Evolutionary conservation across 2,113 vertebrate species (phyloP), one percentile per base, ranked within the genome.

Genomic region (Podarcis muralis): DNA sequence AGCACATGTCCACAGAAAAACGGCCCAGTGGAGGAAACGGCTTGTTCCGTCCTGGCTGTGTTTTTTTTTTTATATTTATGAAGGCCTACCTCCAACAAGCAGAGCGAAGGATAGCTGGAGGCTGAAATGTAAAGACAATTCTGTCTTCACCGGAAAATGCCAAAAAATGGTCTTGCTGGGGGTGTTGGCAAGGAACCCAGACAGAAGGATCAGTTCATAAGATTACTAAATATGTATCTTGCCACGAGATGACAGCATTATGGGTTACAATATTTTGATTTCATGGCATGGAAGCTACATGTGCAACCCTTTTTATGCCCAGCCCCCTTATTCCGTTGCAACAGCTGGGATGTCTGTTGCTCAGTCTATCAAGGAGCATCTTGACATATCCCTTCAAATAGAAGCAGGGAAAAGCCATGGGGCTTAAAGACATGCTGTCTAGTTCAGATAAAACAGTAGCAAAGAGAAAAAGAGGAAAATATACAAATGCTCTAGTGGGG

Each of bases 381-480:
- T 86, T 80, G 76, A 87, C 40, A 80, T 57, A 71, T 69, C 27
- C 85, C 30, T 87, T 87, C 40, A 80, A 69, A 69, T 27, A 80
- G 76, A 87, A 87, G 62, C 75, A 86, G 59, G 59, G 18, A 25
- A 37, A 66, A 81, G n/a, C 32, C 78, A 81, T n/a, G 78, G 48
- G 32, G 65, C 43, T 57, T 87, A 87, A 87, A 80, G 85, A 72
- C 48, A 87, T 87, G 72, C 78, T 87, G 35, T 81, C 69, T 59
- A 43, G 35, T 18, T 82, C 69, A 82, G 66, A 88, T 75, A 40
- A 82, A 43, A 75, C 48, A 43, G 53, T 5, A 57, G 53, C 79
- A 82, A 65, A 88, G 69, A 40, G 59, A 62, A 20, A 62, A 18
- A 62, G 59, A 62, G 59, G 18, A 5, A 62, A 20, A 88, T 53